Percentiles rank a stretch among this genome's conserved stretches.
These are phyloP conservation scores for Hystrix cristata DNA, from an alignment of 2,113 vertebrate genomes.

Conservation along the genomic window DNA sequence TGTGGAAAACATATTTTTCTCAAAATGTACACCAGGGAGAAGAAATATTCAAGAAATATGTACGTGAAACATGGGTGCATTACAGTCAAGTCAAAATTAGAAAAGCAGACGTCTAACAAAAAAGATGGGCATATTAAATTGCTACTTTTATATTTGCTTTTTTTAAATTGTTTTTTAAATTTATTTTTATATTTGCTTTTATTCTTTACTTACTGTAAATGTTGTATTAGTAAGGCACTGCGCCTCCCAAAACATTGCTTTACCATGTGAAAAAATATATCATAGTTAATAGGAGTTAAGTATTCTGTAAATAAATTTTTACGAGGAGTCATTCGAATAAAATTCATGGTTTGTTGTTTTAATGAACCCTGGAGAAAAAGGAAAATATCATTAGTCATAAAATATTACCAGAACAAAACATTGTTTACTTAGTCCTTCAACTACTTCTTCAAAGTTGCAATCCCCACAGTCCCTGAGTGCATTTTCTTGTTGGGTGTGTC, in stretches of 20 bases:
- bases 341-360: slow-evolving; percentile 88
- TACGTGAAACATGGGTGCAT: neutral
- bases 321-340: slow-evolving; percentile 93
- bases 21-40: neutral
- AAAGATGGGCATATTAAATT: slow-evolving; percentile 39
- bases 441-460: neutral
- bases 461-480: neutral
- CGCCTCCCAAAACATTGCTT: slow-evolving; percentile 95
- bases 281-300: slow-evolving; percentile 90
- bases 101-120: neutral
- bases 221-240: slow-evolving; percentile 89
- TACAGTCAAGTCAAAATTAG: neutral
- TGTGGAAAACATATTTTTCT: neutral
- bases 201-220: slow-evolving; percentile 91
- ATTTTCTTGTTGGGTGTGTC: neutral
- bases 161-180: neutral
- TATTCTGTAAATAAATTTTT: slow-evolving; percentile 90
- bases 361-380: slow-evolving; percentile 33
- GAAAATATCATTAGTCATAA: slow-evolving; percentile 58
- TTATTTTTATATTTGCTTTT: slow-evolving; percentile 12
- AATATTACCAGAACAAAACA: neutral
- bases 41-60: neutral
- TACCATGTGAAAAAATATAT: slow-evolving; percentile 92
- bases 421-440: neutral
- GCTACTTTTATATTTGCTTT: slow-evolving; percentile 7